Conservation (phyloP, 1,140 invertebrate genomes). For the Drosophila kepulauana region DNA sequence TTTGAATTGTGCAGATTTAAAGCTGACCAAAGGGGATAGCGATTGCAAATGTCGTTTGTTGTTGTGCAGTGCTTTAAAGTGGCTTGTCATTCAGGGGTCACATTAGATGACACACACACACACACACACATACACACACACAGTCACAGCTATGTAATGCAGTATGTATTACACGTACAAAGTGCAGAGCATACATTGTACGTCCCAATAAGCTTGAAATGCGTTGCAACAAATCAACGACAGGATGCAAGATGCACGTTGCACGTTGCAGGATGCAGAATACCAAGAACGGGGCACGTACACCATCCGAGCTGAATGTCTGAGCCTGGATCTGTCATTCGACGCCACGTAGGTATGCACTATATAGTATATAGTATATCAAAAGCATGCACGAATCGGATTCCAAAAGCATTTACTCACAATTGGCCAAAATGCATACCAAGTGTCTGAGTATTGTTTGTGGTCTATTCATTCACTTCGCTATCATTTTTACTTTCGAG, state of each 20-base stretch:
- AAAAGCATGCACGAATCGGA: too few species aligned
- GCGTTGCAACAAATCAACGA: conserved; percentile 36
- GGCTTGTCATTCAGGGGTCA: conserved; percentile 63
- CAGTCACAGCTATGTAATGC: not conserved
- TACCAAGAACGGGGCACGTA: conserved; percentile 6
- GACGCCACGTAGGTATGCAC: not conserved
- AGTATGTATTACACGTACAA: not conserved
- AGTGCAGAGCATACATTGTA: not conserved
- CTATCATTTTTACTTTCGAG: too few species aligned
- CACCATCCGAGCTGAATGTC: not conserved
- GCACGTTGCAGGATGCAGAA: conserved; percentile 6
- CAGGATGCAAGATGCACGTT: conserved; percentile 15
- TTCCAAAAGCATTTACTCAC: too few species aligned
- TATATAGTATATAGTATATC: too few species aligned
- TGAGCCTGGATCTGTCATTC: conserved; percentile 18
- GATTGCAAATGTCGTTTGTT: conserved; percentile 8
- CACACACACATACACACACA: conserved; percentile 8
- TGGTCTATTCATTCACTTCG: too few species aligned
- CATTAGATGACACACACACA: conserved; percentile 46
- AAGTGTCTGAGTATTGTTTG: too few species aligned
- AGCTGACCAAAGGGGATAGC: not conserved
- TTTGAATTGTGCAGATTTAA: not conserved
- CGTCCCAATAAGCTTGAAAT: conserved; percentile 27
- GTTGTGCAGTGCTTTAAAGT: conserved; percentile 20
- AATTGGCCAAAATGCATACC: too few species aligned